Percentiles rank a stretch among this genome's conserved stretches.
Conservation (phyloP, 2,888 invertebrate genomes). For the Ectemnius cavifrons region DNA sequence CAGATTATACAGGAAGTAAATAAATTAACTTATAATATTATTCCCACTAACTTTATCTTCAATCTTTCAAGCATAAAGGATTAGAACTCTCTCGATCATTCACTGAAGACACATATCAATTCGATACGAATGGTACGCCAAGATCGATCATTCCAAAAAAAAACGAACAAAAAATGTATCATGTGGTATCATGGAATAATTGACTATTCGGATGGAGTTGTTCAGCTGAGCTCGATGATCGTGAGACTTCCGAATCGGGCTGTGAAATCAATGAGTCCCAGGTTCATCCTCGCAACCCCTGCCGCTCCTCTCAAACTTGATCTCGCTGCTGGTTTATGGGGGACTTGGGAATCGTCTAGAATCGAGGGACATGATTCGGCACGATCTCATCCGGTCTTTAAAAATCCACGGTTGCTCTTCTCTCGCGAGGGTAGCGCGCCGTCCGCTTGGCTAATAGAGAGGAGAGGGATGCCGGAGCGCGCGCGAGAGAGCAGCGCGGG, state of each 20-base stretch:
- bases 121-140: too few relatives aligned
- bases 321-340: too few relatives aligned
- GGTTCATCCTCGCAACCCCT: not conserved
- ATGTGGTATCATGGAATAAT: not conserved
- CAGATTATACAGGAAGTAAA: too few relatives aligned
- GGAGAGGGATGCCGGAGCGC: conserved; percentile 50
- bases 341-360: too few relatives aligned
- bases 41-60: too few relatives aligned
- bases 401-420: conserved; percentile 31
- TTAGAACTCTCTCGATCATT: too few relatives aligned
- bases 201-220: not conserved
- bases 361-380: conserved; percentile 43
- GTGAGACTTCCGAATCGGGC: conserved; percentile 4
- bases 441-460: too few relatives aligned
- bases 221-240: not conserved
- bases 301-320: too few relatives aligned
- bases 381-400: conserved; percentile 33
- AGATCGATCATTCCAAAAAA: not conserved
- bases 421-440: conserved; percentile 26
- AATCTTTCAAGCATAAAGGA: too few relatives aligned
- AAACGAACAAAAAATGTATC: not conserved
- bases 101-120: too few relatives aligned
- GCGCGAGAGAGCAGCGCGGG: conserved; percentile 55
- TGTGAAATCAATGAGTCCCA: conserved; percentile 19
- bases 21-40: too few relatives aligned